A percentile compares a stretch with the other conserved stretches of the same genome.
Conservation (phyloP, 2,113 vertebrate genomes). For the Pholis gunnellus region DNA sequence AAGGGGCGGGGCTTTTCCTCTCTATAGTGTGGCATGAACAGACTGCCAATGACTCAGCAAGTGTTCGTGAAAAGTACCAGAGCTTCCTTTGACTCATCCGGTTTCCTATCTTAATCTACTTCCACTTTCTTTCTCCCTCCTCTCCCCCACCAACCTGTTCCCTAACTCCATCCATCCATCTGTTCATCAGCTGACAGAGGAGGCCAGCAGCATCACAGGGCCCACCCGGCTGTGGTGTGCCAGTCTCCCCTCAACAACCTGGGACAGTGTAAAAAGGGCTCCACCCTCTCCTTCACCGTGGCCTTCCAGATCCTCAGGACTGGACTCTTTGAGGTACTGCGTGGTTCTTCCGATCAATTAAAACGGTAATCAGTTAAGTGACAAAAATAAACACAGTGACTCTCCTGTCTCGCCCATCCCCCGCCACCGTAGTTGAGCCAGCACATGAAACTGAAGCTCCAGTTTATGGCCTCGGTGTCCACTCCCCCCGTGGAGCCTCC, state of each 20-base stretch:
- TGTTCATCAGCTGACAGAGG: constrained; percentile 30
- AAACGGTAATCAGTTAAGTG: background rate
- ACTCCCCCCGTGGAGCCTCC: constrained; percentile 84
- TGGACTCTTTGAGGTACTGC: constrained; percentile 89
- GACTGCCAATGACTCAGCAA: background rate
- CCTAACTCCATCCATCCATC: constrained; percentile 19
- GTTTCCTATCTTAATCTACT: background rate
- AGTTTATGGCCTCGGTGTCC: constrained; percentile 88
- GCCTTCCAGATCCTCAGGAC: constrained; percentile 89
- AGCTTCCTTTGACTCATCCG: background rate
- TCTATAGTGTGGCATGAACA: background rate
- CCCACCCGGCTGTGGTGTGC: constrained; percentile 68
- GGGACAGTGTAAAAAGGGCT: constrained; percentile 89
- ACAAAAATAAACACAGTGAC: background rate
- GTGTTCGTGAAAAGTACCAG: background rate
- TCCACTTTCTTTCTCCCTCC: background rate
- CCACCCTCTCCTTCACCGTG: constrained; percentile 87
- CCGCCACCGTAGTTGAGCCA: constrained; percentile 83
- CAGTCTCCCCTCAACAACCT: constrained; percentile 81
- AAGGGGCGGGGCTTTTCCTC: background rate
- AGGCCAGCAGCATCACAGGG: constrained; percentile 21
- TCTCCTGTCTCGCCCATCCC: background rate
- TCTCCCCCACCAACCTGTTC: background rate
- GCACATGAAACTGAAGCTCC: constrained; percentile 93
- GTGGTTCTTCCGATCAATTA: background rate